phyloP scores from a whole-genome alignment of 2,797 vertebrate species.

The Pantherophis alleghaniensis region DNA sequence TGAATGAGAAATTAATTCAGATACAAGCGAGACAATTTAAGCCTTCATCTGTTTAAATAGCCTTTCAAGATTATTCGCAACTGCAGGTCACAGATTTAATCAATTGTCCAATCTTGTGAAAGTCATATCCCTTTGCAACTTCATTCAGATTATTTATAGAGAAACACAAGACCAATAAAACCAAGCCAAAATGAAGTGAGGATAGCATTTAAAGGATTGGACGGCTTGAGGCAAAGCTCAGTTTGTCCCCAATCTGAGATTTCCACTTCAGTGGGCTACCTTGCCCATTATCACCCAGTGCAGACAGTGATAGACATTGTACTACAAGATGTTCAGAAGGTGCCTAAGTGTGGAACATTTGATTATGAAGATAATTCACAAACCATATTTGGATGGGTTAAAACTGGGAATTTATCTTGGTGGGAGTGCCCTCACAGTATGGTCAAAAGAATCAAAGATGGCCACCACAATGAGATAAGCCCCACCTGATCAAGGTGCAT shows the following conservation, averaged over 20 bases:
- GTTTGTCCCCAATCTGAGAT: neutral
- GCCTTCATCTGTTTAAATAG: constrained; percentile 99
- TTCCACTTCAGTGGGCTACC: neutral
- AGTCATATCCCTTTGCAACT: constrained; percentile 90
- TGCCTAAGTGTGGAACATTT: neutral
- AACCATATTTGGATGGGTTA: neutral
- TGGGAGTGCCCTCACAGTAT: neutral
- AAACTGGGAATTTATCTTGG: neutral
- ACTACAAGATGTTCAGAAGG: neutral
- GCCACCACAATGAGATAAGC: neutral
- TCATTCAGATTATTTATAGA: constrained; percentile 96
- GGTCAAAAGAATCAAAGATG: neutral
- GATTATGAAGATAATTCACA: neutral
- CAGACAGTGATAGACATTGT: no score
- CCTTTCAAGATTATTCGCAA: constrained; percentile 96
- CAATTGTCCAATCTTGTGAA: constrained; percentile 95
- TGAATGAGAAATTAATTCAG: constrained; percentile 99
- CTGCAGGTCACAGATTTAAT: constrained; percentile 97
- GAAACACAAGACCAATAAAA: constrained; percentile 70
- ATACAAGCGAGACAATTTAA: constrained; percentile 98
- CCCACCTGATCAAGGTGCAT: neutral
- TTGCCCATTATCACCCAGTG: neutral
- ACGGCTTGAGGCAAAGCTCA: constrained; percentile 44
- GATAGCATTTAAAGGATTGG: constrained; percentile 66
- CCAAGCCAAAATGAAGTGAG: constrained; percentile 60